phyloP scores from a whole-genome alignment of 2,797 vertebrate genomes.

The Cirrhinus mrigala region DNA sequence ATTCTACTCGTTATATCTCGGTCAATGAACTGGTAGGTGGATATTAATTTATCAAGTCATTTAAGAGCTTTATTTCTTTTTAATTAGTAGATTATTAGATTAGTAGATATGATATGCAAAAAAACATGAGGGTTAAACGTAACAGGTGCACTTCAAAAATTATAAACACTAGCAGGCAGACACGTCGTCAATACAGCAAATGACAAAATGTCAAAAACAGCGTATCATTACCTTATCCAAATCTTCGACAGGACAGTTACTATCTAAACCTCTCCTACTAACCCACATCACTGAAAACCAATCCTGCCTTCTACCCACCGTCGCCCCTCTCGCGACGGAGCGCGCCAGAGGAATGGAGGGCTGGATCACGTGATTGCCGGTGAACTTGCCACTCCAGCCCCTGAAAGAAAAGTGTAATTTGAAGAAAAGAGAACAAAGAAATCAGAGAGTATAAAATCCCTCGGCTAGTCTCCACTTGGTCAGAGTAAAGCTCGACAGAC shows the following conservation, averaged over 20 bases:
- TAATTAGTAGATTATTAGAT: background rate
- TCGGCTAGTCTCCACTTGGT: conserved; percentile 39
- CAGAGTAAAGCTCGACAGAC: conserved; percentile 51
- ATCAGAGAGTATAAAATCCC: conserved; percentile 65
- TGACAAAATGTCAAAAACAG: background rate
- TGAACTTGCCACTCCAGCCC: conserved; percentile 62
- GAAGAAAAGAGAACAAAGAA: conserved; percentile 68
- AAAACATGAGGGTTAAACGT: background rate
- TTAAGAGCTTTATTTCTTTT: background rate
- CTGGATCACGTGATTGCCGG: conserved; percentile 61
- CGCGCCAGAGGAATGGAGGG: conserved; percentile 36
- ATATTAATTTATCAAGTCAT: background rate
- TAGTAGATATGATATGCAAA: background rate
- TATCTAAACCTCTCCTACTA: background rate
- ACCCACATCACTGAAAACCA: conserved; percentile 22
- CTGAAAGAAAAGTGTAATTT: conserved; percentile 61
- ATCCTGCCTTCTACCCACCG: conserved; percentile 28
- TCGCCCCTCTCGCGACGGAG: conserved; percentile 18
- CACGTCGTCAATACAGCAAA: background rate
- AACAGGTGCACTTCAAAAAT: conserved; percentile 20
- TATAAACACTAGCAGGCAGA: background rate
- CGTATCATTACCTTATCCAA: background rate
- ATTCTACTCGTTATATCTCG: no score
- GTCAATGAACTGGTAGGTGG: no score
- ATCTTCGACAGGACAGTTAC: background rate